Conservation (phyloP, 2,113 vertebrate genomes). For the Eidolon helvum region DNA sequence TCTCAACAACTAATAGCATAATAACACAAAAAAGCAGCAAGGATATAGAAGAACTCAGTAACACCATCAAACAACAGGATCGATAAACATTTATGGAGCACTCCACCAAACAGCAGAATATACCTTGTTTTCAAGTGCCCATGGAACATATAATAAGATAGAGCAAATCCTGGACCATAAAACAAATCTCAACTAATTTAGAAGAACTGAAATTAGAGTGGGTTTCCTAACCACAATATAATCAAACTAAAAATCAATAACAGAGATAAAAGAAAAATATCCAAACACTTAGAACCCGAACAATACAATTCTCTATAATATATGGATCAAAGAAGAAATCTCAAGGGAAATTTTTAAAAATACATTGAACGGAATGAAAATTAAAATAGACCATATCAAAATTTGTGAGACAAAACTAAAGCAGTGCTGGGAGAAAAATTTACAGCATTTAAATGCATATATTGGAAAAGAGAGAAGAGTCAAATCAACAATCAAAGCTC, state of each 20-base stretch:
- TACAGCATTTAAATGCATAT: background rate
- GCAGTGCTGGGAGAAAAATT: background rate
- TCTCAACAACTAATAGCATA: background rate
- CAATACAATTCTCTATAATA: background rate
- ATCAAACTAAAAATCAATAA: background rate
- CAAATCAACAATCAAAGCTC: background rate
- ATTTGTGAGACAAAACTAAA: background rate
- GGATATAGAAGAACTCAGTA: background rate
- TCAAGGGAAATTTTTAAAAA: background rate
- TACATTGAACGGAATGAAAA: background rate
- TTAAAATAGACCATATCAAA: background rate
- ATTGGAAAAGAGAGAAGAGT: background rate
- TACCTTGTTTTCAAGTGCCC: background rate
- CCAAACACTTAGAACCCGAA: background rate
- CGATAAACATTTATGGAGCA: background rate
- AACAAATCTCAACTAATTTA: background rate
- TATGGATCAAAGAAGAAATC: background rate
- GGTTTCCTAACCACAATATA: background rate
- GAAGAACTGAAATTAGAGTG: background rate
- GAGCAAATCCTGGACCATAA: background rate
- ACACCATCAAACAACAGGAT: background rate
- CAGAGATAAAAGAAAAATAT: background rate
- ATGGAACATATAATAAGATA: background rate
- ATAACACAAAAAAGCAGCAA: background rate
- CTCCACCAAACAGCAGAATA: background rate